phyloP scores from a whole-genome alignment of 2,113 vertebrate species.

The Pollachius pollachius region DNA sequence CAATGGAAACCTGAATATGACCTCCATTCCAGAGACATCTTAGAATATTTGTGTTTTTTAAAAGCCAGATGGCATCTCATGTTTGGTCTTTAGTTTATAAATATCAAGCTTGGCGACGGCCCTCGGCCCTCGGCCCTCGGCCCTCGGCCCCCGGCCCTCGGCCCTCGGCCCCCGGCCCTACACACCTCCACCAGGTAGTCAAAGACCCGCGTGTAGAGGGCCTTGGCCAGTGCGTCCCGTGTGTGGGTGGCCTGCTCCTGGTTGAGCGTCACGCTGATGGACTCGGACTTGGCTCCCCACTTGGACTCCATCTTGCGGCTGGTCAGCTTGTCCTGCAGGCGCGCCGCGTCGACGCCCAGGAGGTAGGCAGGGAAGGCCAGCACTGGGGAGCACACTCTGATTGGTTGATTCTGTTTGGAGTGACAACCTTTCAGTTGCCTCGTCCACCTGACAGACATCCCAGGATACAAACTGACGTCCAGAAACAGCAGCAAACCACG shows the following conservation, averaged over 20 bases:
- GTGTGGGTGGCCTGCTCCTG: conserved; percentile 93
- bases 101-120: too few relatives aligned
- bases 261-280: conserved; percentile 91
- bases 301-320: conserved; percentile 97
- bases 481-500: too few relatives aligned
- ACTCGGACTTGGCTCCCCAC: conserved; percentile 90
- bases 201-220: conserved; percentile 87
- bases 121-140: too few relatives aligned
- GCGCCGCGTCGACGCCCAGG: conserved; percentile 81
- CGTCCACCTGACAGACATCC: too few relatives aligned
- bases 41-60: too few relatives aligned
- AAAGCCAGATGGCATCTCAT: too few relatives aligned
- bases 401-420: too few relatives aligned
- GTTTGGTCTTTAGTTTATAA: too few relatives aligned
- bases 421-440: too few relatives aligned
- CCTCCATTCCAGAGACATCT: too few relatives aligned
- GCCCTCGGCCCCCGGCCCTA: background rate
- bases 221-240: conserved; percentile 90
- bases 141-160: too few relatives aligned
- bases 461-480: too few relatives aligned
- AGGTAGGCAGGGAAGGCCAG: conserved; percentile 93
- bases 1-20: background rate
- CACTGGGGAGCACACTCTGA: conserved; percentile 61
- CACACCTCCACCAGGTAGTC: conserved; percentile 93
- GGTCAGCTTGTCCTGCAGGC: conserved; percentile 91